Base-by-base conservation (phyloP, 2,797 vertebrate genomes). In the Pipistrellus kuhlii region DNA sequence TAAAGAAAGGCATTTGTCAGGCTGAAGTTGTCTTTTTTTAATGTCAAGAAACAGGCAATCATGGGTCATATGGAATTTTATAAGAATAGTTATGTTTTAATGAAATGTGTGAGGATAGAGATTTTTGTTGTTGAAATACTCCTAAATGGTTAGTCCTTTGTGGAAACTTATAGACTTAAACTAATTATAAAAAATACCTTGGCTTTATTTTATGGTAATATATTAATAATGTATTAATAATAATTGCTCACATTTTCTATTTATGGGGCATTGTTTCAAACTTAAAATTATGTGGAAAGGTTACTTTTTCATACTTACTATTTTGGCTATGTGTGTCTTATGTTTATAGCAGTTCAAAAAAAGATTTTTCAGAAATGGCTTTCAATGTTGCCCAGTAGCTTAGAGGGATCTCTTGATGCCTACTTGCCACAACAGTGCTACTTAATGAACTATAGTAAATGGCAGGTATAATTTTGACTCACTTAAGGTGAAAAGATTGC, bases 131-230 rank as follows among this genome's bases (percentile, higher is more conserved):
- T 75, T 84, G 20, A 76, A 71, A 55, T 76, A 46, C n/a, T 90
- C 20, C 1, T 83, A 57, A 13, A 13, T 76, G 78, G 62, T 92
- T 76, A 81, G 93, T 87, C 35, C 32, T 66, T 77, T 59, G 6
- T 85, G 82, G 84, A 95, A 96, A 91, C 55, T 32, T 35, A 77
- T 73, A 94, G 35, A 21, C 20, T 80, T 73, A 80, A 86, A 80
- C 76, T 84, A 91, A 81, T 1, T 86, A 46, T 73, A 64, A 73
- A 90, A 94, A 90, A 53, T 85, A 80, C 51, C 82, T 91, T 30
- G 35, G 15, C 51, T 92, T 92, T 95, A 55, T 88, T 91, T 90
- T 80, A 55, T 75, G 32, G 44, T 72, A 35, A 77, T 64, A 85
- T 90, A 57, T 83, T 85, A 62, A 62, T 76, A 73, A 51, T 80